phyloP scores from a whole-genome alignment of 2,888 invertebrate species.

The Leistus spinibarbis region DNA sequence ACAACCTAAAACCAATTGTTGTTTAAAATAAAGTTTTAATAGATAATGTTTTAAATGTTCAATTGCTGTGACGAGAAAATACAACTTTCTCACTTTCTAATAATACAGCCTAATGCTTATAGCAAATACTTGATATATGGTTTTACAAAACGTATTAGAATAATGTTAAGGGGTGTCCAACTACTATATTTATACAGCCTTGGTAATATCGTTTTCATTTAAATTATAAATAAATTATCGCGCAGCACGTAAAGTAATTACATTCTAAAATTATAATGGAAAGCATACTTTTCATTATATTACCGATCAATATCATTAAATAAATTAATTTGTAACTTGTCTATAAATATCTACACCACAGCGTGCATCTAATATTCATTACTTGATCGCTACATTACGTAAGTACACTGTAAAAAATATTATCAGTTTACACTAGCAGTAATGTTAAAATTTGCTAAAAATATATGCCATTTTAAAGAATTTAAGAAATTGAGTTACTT shows the following conservation, averaged over 20 bases:
- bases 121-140: background rate
- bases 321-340: background rate
- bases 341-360: background rate
- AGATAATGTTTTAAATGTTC: background rate
- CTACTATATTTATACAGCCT: background rate
- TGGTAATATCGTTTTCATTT: background rate
- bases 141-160: too few species aligned
- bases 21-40: background rate
- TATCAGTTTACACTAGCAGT: too few species aligned
- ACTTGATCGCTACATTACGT: background rate
- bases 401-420: too few species aligned
- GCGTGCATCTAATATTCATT: background rate
- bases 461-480: too few species aligned
- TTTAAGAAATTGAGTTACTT: too few species aligned
- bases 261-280: background rate
- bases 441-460: too few species aligned
- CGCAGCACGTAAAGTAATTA: background rate
- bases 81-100: conserved; percentile 26
- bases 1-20: background rate
- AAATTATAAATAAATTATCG: background rate
- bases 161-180: too few species aligned
- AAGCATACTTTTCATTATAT: background rate
- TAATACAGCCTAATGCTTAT: background rate
- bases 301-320: background rate
- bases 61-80: conserved; percentile 1